These are phyloP conservation scores for Barnardius zonarius DNA, from an alignment of 2,113 vertebrate genomes.

Conservation along the genomic window DNA sequence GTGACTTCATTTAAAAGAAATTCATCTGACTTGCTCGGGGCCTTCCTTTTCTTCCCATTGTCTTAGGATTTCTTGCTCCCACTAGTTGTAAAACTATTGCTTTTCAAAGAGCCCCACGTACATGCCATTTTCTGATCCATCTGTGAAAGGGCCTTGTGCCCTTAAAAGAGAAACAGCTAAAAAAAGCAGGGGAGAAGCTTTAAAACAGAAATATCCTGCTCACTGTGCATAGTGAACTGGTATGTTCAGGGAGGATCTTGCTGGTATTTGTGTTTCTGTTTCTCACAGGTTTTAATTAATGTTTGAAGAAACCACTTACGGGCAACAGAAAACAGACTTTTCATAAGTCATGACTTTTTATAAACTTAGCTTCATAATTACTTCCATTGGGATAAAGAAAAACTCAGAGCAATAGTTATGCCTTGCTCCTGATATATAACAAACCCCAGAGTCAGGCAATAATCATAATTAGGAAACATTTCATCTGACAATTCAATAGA, in stretches of 20 bases:
- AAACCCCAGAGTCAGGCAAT: not conserved
- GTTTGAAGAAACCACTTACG: not conserved
- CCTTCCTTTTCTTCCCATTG: conserved; percentile 49
- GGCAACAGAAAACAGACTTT: not conserved
- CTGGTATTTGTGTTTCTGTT: not conserved
- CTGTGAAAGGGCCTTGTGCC: not conserved
- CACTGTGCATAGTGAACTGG: not conserved
- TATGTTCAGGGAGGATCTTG: not conserved
- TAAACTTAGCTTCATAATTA: not conserved
- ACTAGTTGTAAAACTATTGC: not conserved
- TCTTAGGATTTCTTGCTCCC: conserved; percentile 1
- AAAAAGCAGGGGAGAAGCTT: fast-evolving
- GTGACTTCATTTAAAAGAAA: conserved; percentile 52
- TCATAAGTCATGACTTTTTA: not conserved
- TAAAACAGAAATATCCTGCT: not conserved
- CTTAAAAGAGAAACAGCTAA: not conserved
- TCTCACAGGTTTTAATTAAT: not conserved
- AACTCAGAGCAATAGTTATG: not conserved
- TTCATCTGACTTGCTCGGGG: conserved; percentile 11
- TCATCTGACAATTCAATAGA: not conserved
- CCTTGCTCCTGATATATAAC: not conserved
- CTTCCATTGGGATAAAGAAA: not conserved
- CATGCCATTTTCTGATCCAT: not conserved
- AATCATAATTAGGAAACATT: not conserved
- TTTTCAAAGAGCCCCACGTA: not conserved